Percentiles rank a stretch among this genome's conserved stretches.
Conservation (phyloP, 2,113 vertebrate species). For the Xenus cinereus region DNA sequence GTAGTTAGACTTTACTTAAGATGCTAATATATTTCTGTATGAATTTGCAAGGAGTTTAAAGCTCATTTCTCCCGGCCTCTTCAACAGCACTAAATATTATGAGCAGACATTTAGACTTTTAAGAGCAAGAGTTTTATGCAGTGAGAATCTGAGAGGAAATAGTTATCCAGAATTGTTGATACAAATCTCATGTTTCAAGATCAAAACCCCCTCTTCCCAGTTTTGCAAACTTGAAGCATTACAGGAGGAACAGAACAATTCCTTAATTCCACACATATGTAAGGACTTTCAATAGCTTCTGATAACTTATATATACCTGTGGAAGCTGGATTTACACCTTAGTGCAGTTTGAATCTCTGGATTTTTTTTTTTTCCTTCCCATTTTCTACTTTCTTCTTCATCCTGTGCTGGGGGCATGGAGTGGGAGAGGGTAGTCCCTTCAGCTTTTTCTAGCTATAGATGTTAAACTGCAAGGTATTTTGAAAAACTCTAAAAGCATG, state of each 20-base stretch:
- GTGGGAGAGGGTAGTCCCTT: background rate
- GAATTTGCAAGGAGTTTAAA: background rate
- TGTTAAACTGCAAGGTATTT: slow-evolving; percentile 37
- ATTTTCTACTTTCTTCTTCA: background rate
- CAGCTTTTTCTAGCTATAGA: background rate
- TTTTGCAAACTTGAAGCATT: background rate
- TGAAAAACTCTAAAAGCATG: background rate
- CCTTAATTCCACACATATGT: background rate
- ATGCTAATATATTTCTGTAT: background rate
- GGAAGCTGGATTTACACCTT: background rate
- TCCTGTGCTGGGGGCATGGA: background rate
- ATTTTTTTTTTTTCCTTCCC: background rate
- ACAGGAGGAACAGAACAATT: background rate
- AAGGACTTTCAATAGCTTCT: background rate
- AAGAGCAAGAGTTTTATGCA: background rate
- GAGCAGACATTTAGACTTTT: background rate
- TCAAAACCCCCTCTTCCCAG: background rate
- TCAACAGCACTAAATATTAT: background rate
- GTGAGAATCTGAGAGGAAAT: background rate
- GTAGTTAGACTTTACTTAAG: background rate
- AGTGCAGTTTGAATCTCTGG: background rate
- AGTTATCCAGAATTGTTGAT: background rate
- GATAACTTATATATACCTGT: background rate
- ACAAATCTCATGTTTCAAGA: background rate
- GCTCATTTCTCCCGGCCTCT: background rate